Evolutionary conservation across 2,888 invertebrate genomes (phyloP), one percentile per base, ranked within the genome.

Genomic region (Drosophila cognata): DNA sequence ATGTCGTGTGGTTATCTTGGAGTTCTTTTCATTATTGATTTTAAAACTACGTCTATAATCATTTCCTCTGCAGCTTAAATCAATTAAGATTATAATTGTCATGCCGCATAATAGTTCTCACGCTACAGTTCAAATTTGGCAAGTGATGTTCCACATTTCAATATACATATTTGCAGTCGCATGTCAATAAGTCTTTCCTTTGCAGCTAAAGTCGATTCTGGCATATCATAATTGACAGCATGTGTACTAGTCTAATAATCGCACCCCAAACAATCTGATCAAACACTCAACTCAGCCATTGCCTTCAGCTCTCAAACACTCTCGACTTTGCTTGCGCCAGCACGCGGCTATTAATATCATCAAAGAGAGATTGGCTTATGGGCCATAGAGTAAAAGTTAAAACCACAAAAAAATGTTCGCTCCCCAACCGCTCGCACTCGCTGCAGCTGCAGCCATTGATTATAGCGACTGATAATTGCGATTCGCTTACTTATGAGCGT

Each of bases 401-500:
- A 64, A 52, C 75, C 74, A 69, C 77, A 78, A n/a, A 53, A 73
- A 62, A 57, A 59, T 31, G 10, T 4, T 18, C 21, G 2, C 35
- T n/a, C 29, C 36, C 16, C 16, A 13, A 25, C 10, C 11, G 5
- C 36, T n/a, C 36, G 13, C 11, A 7, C 21, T 13, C 51, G 18
- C 11, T 41, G 18, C 18, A 2, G n/a, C 10, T 11, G 48, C 21
- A 43, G 52, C 60, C 59, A 68, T 67, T 68, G 82, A 80, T 84
- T 80, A 69, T 62, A 74, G 16, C 65, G 51, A 59, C 74, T 80
- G 84, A 83, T 83, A 84, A 76, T 80, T 76, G 61, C 80, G 72
- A 71, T 82, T 73, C 68, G 82, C 73, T 82, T 80, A 83, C 84
- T 84, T 82, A 83, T 84, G 86, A 78, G 78, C 74, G 72, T 77